A percentile compares a stretch with the other conserved stretches of the same genome.
Conservation (phyloP, 2,797 vertebrate species). For the Acestrorhynchus altus region DNA sequence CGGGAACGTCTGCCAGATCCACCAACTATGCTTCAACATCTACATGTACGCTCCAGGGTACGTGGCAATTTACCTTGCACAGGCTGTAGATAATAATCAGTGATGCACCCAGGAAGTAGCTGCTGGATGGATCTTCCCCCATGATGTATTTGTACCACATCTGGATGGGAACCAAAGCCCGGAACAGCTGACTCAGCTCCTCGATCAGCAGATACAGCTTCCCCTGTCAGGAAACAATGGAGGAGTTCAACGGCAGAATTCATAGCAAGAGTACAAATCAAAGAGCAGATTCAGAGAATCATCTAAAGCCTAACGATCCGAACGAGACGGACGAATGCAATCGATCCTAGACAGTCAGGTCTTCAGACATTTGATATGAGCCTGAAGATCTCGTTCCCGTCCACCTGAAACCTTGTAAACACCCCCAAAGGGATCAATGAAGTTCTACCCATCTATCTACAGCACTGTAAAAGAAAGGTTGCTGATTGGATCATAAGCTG, state of each 20-base stretch:
- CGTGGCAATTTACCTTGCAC: conserved; percentile 85
- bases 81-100: conserved; percentile 96
- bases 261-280: background rate
- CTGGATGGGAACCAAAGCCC: conserved; percentile 95
- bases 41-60: background rate
- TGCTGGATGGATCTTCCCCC: conserved; percentile 91
- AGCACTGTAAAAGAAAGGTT: too few relatives aligned
- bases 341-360: too few relatives aligned
- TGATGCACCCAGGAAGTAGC: conserved; percentile 92
- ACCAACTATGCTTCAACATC: background rate
- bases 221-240: conserved; percentile 76
- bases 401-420: too few relatives aligned
- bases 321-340: too few relatives aligned
- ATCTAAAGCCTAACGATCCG: background rate
- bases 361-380: too few relatives aligned
- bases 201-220: conserved; percentile 96
- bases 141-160: conserved; percentile 99
- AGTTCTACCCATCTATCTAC: too few relatives aligned
- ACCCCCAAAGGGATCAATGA: too few relatives aligned
- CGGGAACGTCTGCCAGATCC: background rate
- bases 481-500: too few relatives aligned
- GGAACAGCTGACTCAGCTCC: conserved; percentile 96
- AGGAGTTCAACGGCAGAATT: background rate
- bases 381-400: too few relatives aligned
- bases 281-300: background rate